Base-by-base conservation (phyloP, 2,888 invertebrate genomes). In the Agrotis ipsilon region DNA sequence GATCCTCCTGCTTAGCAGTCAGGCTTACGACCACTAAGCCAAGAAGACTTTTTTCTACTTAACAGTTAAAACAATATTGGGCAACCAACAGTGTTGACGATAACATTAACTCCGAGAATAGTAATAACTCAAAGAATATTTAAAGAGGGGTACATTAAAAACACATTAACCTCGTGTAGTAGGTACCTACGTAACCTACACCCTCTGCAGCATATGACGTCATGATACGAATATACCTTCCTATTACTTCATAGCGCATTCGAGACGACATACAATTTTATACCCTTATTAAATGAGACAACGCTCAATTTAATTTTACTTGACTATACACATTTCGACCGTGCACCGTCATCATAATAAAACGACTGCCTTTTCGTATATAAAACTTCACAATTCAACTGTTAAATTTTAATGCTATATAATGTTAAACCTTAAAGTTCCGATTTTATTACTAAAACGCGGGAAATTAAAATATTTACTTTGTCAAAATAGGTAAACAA, bases 81-180 rank as follows among this genome's bases (percentile, higher is more conserved):
- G 2, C 43, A 18, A 43, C 55, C 45, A 43, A 69, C 18, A 54
- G 2, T 21, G 5, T 54, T 18, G 3, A 48, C 19, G 18, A 14
- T 45, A 21, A 27, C 13, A 55, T 55, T 68, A 43, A 21, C 18
- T 32, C 27, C 24, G 46, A 16, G 19, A 63, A 60, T 49, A 46
- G 24, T 48, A 63, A 65, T 59, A 55, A 69, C 49, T 58, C 57
- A 32, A 61, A 46, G 69, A 65, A 76, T 68, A 78, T 77, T 73
- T 81, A 81, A 39, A 82, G 82, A 82, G 78, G 68, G 65, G 75
- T 80, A 86, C 89, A 89, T 90, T 90, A 88, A 88, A 90, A 90
- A 88, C 87, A 86, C 89, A 88, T 90, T 89, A 86, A 87, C 80
- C 81, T 81, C 78, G 69, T 79, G 81, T 85, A 39, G 11, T 81